These are phyloP conservation scores for Platorchestia sp. DNA, from an alignment of 1,140 invertebrate genomes.

Conservation along the genomic window DNA sequence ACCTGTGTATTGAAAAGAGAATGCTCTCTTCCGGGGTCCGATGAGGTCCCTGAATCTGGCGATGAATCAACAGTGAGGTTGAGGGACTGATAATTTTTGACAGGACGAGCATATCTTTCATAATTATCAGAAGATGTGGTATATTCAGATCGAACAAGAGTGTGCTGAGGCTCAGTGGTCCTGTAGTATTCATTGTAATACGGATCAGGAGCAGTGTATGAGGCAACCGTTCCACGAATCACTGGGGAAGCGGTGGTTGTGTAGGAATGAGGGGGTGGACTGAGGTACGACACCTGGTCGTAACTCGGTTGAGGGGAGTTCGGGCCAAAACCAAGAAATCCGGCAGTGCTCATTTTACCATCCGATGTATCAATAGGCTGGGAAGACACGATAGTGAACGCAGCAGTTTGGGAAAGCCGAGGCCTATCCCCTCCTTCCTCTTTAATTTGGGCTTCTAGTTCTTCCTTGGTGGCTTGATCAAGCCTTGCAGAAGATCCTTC, in stretches of 20 bases:
- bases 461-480: slow-evolving; percentile 56
- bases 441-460: slow-evolving; percentile 56
- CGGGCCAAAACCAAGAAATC: slow-evolving; percentile 45
- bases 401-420: slow-evolving; percentile 32
- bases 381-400: slow-evolving; percentile 50
- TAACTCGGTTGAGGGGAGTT: slow-evolving; percentile 37
- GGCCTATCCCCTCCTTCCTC: slow-evolving; percentile 56
- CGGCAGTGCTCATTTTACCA: slow-evolving; percentile 45
- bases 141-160: slow-evolving; percentile 47
- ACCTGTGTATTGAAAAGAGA: slow-evolving; percentile 49
- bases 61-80: slow-evolving; percentile 57
- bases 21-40: slow-evolving; percentile 48
- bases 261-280: slow-evolving; percentile 56
- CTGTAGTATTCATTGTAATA: slow-evolving; percentile 56
- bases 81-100: slow-evolving; percentile 27
- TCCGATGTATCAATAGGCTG: slow-evolving; percentile 33
- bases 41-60: slow-evolving; percentile 56
- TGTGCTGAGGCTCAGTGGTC: slow-evolving; percentile 30
- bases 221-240: slow-evolving; percentile 33
- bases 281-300: slow-evolving; percentile 38
- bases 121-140: slow-evolving; percentile 17
- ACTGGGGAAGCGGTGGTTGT: slow-evolving; percentile 56
- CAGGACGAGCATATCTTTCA: slow-evolving; percentile 51
- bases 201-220: slow-evolving; percentile 52
- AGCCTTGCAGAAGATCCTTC: slow-evolving; percentile 47